Evolutionary conservation across 1,140 invertebrate genomes (phyloP).

Genomic region (Carposina sasakii): DNA sequence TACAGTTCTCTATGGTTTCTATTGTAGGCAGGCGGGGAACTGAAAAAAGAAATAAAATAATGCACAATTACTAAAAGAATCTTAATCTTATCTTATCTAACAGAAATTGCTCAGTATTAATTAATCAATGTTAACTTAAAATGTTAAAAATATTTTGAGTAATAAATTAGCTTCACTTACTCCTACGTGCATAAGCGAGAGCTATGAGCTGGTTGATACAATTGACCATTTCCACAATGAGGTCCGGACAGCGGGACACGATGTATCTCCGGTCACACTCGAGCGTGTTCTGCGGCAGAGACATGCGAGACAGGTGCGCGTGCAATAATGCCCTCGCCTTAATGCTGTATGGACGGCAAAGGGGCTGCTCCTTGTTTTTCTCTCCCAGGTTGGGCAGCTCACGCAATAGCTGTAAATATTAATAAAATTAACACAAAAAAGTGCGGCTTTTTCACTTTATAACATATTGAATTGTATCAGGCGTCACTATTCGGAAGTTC

Average conservation of each 20-base stretch:
- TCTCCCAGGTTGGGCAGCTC: slow-evolving; percentile 92
- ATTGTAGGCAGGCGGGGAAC: slow-evolving; percentile 88
- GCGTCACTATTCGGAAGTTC: no score
- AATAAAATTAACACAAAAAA: no score
- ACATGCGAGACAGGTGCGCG: slow-evolving; percentile 91
- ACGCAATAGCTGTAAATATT: slow-evolving; percentile 84
- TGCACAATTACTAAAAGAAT: slow-evolving; percentile 1
- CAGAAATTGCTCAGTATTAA: neutral
- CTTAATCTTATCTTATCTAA: neutral
- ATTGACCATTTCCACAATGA: slow-evolving; percentile 98
- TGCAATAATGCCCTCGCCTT: slow-evolving; percentile 96
- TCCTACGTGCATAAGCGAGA: slow-evolving; percentile 90
- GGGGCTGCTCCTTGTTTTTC: slow-evolving; percentile 95
- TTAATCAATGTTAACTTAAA: neutral
- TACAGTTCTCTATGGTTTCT: slow-evolving; percentile 97
- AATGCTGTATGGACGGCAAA: slow-evolving; percentile 96
- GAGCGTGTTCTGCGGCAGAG: slow-evolving; percentile 85
- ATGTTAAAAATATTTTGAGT: no score
- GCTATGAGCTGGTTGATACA: slow-evolving; percentile 95
- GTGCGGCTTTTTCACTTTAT: no score
- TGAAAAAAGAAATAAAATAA: slow-evolving; percentile 60
- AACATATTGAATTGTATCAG: no score
- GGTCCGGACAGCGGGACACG: slow-evolving; percentile 93
- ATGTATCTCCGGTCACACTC: slow-evolving; percentile 91
- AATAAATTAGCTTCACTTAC: no score